A percentile compares a stretch with the other conserved stretches of the same genome.
Conservation (phyloP, 2,888 invertebrate genomes). For the Tolmerus cingulatus region DNA sequence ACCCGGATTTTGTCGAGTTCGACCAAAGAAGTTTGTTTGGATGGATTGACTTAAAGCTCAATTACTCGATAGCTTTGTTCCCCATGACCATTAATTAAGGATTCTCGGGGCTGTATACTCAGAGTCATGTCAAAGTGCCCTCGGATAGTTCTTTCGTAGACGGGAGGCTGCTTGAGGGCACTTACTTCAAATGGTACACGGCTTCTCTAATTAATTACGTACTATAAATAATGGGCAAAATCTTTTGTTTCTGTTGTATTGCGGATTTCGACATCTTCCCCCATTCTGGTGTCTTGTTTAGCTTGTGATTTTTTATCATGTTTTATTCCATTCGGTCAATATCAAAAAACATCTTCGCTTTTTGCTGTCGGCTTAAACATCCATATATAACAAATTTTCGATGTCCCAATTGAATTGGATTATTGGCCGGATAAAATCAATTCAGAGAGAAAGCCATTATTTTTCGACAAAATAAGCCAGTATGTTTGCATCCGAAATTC, state of each 20-base stretch:
- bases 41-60: constrained; percentile 31
- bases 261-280: neutral
- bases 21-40: neutral
- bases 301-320: neutral
- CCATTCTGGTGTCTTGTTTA: neutral
- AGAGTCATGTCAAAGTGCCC: neutral
- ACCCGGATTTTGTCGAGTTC: neutral
- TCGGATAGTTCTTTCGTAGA: neutral
- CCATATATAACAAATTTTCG: neutral
- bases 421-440: neutral
- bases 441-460: neutral
- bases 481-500: neutral
- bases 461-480: neutral
- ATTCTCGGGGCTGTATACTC: neutral
- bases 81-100: constrained; percentile 11
- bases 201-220: constrained; percentile 1
- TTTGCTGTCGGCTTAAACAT: neutral
- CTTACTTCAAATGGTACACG: constrained; percentile 22
- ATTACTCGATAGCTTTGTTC: constrained; percentile 25
- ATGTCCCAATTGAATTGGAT: neutral
- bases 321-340: neutral
- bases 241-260: neutral
- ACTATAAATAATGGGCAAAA: neutral
- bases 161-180: neutral
- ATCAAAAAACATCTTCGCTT: neutral